A percentile compares a stretch with the other conserved stretches of the same genome.
Conservation (phyloP, 2,113 vertebrate genomes). For the Callithrix jacchus region DNA sequence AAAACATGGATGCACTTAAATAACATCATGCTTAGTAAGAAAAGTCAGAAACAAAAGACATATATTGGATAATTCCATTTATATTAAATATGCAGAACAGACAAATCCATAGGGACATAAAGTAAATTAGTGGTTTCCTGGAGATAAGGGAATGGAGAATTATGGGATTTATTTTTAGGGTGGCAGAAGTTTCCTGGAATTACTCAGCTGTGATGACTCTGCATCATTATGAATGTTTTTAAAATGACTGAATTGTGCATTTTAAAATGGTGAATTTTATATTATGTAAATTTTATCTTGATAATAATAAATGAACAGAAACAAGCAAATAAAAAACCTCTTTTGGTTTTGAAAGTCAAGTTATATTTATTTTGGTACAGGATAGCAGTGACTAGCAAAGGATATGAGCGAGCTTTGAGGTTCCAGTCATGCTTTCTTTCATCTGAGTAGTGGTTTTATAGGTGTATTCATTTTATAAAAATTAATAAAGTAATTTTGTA, state of each 20-base stretch:
- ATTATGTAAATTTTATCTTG: neutral
- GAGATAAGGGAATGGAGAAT: neutral
- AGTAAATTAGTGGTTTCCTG: neutral
- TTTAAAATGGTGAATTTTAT: neutral
- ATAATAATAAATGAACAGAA: neutral
- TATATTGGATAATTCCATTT: neutral
- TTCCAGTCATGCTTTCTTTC: constrained; percentile 4
- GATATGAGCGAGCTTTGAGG: neutral
- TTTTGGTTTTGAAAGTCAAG: constrained; percentile 18
- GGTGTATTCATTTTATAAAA: neutral
- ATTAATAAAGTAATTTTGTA: neutral
- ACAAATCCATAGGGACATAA: neutral
- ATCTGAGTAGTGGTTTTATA: neutral
- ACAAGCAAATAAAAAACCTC: neutral
- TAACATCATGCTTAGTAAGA: neutral
- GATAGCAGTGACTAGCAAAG: neutral
- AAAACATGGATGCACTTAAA: neutral
- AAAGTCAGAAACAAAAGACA: neutral
- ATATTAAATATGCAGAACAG: neutral
- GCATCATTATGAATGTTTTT: neutral
- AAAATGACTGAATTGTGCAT: neutral
- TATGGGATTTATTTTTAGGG: neutral
- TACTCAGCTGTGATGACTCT: neutral
- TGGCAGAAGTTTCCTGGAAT: neutral
- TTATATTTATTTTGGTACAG: neutral